Base-by-base conservation (phyloP, 2,797 vertebrate genomes). In the Alauda arvensis region DNA sequence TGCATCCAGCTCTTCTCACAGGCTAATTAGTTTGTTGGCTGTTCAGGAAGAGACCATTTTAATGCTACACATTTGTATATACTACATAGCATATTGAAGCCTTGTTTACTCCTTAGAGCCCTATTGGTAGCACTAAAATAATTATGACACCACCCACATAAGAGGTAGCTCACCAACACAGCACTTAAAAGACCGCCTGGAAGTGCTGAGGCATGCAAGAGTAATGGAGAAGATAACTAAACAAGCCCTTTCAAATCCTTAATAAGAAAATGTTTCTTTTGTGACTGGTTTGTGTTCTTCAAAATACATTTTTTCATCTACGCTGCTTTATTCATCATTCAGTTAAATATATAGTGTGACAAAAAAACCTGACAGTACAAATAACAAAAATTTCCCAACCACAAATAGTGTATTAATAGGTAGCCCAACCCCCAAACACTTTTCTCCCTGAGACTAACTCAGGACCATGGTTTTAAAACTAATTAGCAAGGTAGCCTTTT, bases 81-180 rank as follows among this genome's bases (percentile, higher is more conserved):
- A n/a, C 39, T 61, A 53, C 28, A 37, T 0, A 87, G 48, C 52
- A 85, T 40, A 84, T 62, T 52, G 65, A 63, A 94, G 83, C 43
- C 33, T 6, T 78, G 45, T 80, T 85, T 55, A 65, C 40, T 56
- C 48, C 66, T 80, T 87, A 81, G 29, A 77, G 31, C 24, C n/a
- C 29, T 57, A 51, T 26, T 48, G 29, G 52, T 70, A 60, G 43
- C 28, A 85, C 66, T 69, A 46, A 92, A 85, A 72, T 72, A 91
- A 92, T 76, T 71, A 88, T 12, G 18, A 82, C 61, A 91, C 69
- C 86, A 92, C 72, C 61, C 79, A 87, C 63, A 9, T 62, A 80
- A 87, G 62, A 83, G 37, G 59, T 52, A 77, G 48, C 37, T 88
- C 40, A 87, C n/a, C 33, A 88, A 72, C 11, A 65, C 14, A 85